Base-by-base conservation (phyloP, 2,888 invertebrate species). In the Plagodis dolabraria region DNA sequence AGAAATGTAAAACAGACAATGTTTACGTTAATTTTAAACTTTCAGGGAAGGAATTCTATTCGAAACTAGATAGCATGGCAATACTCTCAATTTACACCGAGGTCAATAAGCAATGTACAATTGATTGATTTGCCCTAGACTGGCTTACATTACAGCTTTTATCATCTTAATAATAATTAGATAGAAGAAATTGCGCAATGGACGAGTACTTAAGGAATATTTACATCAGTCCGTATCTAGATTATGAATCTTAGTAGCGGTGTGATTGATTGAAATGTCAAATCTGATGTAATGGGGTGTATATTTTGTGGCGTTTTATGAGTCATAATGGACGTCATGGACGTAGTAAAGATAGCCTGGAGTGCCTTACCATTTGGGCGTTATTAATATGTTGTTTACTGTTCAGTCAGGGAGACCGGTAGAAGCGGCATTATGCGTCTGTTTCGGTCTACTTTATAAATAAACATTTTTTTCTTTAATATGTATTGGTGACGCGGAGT, bases 211-310 rank as follows among this genome's bases (percentile, higher is more conserved):
- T 5, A 33, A 34, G 36, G 8, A 35, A 34, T 55, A 22, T 55
- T 40, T 33, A 33, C 50, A 5, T 8, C 2, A n/a, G 11, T 36
- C 7, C 7, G 40, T 22, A 50, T 35, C 42, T 42, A 36, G 40
- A 6, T 40, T 42, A 40, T 51, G 35, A 5, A n/a, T 5, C 42
- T 36, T 57, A 33, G 51, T 47, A 47, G 42, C 35, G 9, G 53
- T 7, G 8, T 59, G 61, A 59, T 59, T 60, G 60, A 65, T 65
- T 61, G 58, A 47, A 43, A 49, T 53, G 57, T 63, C 60, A 57
- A 60, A 54, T 59, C 53, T 22, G 52, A 34, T 53, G 45, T 43
- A 22, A 57, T 47, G 44, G 47, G 47, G 42, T 36, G 57, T 34
- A 34, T 43, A 47, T 52, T 52, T 47, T 36, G 42, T 46, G 47